Evolutionary conservation across 2,888 invertebrate species (phyloP).

Genomic region (Iphiclides podalirius): DNA sequence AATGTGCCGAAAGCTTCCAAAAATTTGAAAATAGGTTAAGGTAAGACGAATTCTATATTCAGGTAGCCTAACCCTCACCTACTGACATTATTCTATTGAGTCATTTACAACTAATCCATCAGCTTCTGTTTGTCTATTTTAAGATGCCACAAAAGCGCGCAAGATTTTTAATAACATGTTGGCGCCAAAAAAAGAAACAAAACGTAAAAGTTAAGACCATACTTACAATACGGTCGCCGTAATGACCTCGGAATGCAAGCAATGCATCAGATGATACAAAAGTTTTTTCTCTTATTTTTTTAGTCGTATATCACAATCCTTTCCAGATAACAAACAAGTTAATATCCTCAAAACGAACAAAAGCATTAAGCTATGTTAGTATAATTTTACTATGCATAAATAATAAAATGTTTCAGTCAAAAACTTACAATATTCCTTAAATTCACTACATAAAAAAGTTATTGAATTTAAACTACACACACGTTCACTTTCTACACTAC

Average conservation of each 20-base stretch:
- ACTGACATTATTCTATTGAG: constrained; percentile 62
- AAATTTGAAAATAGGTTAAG: constrained; percentile 58
- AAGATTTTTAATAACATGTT: constrained; percentile 35
- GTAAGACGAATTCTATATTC: constrained; percentile 57
- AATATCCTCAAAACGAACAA: constrained; percentile 24
- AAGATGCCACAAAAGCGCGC: constrained; percentile 43
- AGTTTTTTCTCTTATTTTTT: constrained; percentile 62
- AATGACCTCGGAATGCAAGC: constrained; percentile 68
- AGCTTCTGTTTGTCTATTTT: constrained; percentile 57
- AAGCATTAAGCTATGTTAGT: constrained; percentile 19
- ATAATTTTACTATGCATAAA: constrained; percentile 28
- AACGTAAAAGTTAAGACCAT: constrained; percentile 33
- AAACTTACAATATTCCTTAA: constrained; percentile 61
- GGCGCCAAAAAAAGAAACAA: constrained; percentile 46
- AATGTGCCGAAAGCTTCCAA: too few relatives aligned
- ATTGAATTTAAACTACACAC: constrained; percentile 56
- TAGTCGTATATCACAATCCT: constrained; percentile 51
- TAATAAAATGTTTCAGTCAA: constrained; percentile 53
- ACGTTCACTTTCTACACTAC: constrained; percentile 69
- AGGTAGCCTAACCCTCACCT: constrained; percentile 70
- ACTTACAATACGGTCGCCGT: constrained; percentile 53
- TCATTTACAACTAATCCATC: constrained; percentile 51
- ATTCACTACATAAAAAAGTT: constrained; percentile 68
- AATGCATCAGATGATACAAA: constrained; percentile 61
- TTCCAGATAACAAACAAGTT: constrained; percentile 52